Evolutionary conservation across 2,888 invertebrate genomes (phyloP), one percentile per base, ranked within the genome.

Genomic region (Phortica okadai): DNA sequence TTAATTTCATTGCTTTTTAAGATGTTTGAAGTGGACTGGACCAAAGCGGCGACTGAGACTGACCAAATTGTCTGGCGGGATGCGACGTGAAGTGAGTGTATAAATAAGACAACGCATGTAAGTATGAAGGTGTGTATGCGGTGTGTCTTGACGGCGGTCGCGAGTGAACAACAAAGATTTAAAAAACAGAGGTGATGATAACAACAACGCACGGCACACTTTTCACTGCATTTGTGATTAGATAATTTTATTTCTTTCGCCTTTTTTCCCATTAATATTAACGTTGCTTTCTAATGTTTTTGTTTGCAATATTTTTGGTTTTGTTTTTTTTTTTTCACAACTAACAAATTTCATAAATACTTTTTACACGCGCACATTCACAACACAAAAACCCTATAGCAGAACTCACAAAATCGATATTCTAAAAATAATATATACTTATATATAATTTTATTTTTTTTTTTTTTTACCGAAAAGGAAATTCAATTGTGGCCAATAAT

Each of bases 371-470:
- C 45, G 54, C 21, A 78, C 50, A 77, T 75, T 73, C 74, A 78
- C 64, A 77, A 64, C 78, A 50, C 74, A 73, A 77, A 64, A 72
- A 74, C 59, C 42, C 79, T 21, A 21, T 21, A 21, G 21, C 21
- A 21, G 21, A 81, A 84, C 82, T 84, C 81, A 87, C 83, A 88
- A 89, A 88, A 88, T 88, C 87, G 87, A 88, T 88, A 89, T 88
- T 88, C 87, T 88, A 88, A 88, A 88, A 88, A 88, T 88, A 88
- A 89, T 89, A 87, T 86, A 84, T 73, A n/a, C 16, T 16, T 59
- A 73, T 41, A 72, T 16, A 42, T 72, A 14, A 21, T 21, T 21
- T 21, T 21, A 21, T 44, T 73, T 42, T 73, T 64, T 44, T 67
- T 44, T 33, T 44, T 67, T 67, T 67, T 67, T 50, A 11, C 21